Percentiles rank a stretch among this genome's conserved stretches.
Evolutionary conservation across 2,797 vertebrate genomes (phyloP).

Genomic region (Argentina silus): DNA sequence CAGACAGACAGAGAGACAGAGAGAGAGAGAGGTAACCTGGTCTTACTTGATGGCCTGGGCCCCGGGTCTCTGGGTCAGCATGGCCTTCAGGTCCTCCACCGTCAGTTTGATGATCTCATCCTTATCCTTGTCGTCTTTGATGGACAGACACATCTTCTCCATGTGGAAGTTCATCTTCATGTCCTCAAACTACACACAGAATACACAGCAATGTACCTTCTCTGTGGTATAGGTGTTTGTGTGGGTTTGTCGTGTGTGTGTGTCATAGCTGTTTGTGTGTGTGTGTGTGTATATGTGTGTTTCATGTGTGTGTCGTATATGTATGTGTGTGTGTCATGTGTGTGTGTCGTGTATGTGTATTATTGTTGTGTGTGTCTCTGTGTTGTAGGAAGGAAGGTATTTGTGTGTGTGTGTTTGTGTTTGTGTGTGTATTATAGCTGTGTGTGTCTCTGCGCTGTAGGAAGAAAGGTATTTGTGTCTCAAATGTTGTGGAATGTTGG

Average conservation of each 20-base stretch:
- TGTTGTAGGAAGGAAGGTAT: too few species aligned
- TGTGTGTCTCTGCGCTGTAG: too few species aligned
- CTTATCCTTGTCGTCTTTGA: conserved; percentile 80
- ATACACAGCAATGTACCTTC: conserved; percentile 1
- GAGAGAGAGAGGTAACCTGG: not conserved
- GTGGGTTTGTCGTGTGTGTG: not conserved
- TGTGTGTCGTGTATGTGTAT: too few species aligned
- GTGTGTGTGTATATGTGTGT: not conserved
- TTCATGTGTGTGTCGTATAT: not conserved
- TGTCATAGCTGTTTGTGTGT: not conserved
- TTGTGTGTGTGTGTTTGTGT: too few species aligned
- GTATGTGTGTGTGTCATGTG: too few species aligned
- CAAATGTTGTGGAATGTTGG: too few species aligned
- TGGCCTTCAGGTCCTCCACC: conserved; percentile 85
- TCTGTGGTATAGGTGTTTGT: not conserved
- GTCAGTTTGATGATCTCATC: conserved; percentile 87
- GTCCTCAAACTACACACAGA: conserved; percentile 88
- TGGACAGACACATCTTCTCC: conserved; percentile 84
- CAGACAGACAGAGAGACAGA: not conserved
- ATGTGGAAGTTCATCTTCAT: conserved; percentile 91
- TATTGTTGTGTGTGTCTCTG: too few species aligned
- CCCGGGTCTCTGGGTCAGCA: conserved; percentile 90
- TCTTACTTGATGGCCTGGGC: conserved; percentile 92
- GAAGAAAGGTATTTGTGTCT: too few species aligned
- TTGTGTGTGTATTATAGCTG: not conserved